phyloP scores from a whole-genome alignment of 1,140 invertebrate genomes.

The Paralvinella palmiformis region DNA sequence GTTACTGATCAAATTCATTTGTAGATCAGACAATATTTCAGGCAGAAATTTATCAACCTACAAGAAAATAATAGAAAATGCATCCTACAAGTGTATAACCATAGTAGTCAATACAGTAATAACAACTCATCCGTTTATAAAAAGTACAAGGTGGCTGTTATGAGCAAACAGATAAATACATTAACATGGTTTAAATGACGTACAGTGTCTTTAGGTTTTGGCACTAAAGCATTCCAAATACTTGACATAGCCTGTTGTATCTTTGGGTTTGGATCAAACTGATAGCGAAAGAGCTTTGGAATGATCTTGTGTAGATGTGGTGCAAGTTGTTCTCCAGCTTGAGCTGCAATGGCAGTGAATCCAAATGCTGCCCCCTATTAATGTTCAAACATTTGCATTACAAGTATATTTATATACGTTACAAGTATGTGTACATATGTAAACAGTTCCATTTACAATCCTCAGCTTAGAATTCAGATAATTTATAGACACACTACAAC shows the following conservation, averaged over 20 bases:
- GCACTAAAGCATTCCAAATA: conserved; percentile 85
- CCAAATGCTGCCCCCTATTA: conserved; percentile 81
- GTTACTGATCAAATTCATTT: conserved; percentile 70
- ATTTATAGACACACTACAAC: too few relatives aligned
- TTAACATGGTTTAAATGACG: too few relatives aligned
- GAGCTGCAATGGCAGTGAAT: conserved; percentile 73
- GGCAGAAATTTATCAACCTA: conserved; percentile 81
- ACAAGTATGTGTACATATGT: not conserved
- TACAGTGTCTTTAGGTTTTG: conserved; percentile 76
- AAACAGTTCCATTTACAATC: not conserved
- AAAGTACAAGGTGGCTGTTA: too few relatives aligned
- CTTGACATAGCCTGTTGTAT: conserved; percentile 85
- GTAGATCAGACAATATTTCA: conserved; percentile 76
- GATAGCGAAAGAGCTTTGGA: conserved; percentile 75
- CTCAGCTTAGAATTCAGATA: too few relatives aligned
- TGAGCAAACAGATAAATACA: too few relatives aligned
- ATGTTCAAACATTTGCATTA: not conserved
- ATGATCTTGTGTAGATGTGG: conserved; percentile 77
- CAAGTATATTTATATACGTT: not conserved
- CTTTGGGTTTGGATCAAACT: conserved; percentile 82
- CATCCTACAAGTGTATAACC: too few relatives aligned
- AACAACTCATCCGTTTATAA: too few relatives aligned
- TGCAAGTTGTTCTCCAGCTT: conserved; percentile 74
- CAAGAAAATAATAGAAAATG: too few relatives aligned
- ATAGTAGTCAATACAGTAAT: too few relatives aligned